Evolutionary conservation across 1,140 invertebrate species (phyloP).

Genomic region (Drosophila obscura): DNA sequence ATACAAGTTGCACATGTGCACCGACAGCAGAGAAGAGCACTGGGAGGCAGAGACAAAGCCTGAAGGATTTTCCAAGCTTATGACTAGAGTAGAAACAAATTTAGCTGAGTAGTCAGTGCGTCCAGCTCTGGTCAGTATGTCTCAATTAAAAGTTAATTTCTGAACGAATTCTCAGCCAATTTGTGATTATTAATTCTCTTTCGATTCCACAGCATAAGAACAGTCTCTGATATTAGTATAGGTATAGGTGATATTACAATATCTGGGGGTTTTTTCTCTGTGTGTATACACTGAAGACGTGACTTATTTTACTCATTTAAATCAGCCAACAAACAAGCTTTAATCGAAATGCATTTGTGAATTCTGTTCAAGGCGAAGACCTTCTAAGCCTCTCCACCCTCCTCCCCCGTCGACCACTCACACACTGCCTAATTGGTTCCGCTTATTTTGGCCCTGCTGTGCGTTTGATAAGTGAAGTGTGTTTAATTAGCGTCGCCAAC

Average conservation of each 20-base stretch:
- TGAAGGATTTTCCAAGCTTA: not conserved
- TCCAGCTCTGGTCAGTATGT: not conserved
- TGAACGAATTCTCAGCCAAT: not conserved
- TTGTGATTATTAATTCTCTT: too few relatives aligned
- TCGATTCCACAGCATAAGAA: too few relatives aligned
- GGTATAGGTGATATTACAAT: too few relatives aligned
- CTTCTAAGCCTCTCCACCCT: not conserved
- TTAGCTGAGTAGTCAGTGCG: constrained; percentile 12
- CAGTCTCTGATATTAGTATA: too few relatives aligned
- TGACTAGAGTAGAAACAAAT: not conserved
- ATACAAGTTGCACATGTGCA: constrained; percentile 51
- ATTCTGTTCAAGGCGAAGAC: constrained; percentile 38
- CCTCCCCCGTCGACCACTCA: not conserved
- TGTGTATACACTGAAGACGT: too few relatives aligned
- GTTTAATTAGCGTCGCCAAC: constrained; percentile 62
- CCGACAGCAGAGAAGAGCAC: constrained; percentile 7
- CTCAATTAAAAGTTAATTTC: constrained; percentile 23
- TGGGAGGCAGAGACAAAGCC: too few relatives aligned
- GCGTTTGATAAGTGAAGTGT: constrained; percentile 73
- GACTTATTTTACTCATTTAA: too few relatives aligned
- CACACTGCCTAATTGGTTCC: constrained; percentile 45
- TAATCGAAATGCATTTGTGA: constrained; percentile 10
- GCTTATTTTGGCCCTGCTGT: constrained; percentile 45
- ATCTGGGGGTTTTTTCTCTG: too few relatives aligned
- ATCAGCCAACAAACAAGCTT: constrained; percentile 2